Percentiles rank a stretch among this genome's conserved stretches.
Evolutionary conservation across 2,113 vertebrate genomes (phyloP).

Genomic region (Indicator indicator): DNA sequence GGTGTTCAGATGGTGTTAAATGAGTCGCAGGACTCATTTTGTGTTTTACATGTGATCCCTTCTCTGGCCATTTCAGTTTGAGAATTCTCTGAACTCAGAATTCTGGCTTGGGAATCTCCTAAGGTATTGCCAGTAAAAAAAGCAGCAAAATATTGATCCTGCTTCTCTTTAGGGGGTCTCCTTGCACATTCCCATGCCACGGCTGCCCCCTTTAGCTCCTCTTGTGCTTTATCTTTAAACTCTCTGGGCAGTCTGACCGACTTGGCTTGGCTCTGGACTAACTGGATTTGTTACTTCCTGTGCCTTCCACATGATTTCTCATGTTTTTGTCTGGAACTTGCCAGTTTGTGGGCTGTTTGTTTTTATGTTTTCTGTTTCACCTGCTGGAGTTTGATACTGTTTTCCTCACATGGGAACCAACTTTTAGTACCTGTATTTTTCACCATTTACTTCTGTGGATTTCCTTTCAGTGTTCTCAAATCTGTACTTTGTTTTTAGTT

Average conservation of each 20-base stretch:
- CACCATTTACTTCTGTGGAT: background rate
- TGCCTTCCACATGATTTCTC: background rate
- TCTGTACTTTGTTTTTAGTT: background rate
- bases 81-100: background rate
- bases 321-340: background rate
- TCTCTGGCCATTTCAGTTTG: background rate
- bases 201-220: background rate
- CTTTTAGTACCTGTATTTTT: background rate
- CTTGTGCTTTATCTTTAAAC: background rate
- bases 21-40: background rate
- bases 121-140: background rate
- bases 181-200: background rate
- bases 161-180: background rate
- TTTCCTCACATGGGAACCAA: background rate
- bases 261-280: background rate
- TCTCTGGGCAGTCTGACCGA: background rate
- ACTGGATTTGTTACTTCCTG: background rate
- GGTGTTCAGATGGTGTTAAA: no score
- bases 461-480: background rate
- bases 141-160: background rate
- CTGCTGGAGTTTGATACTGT: background rate
- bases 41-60: accelerated
- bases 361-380: background rate
- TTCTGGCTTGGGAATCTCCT: background rate
- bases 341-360: background rate